phyloP scores from a whole-genome alignment of 2,888 invertebrate species.

The Acronicta leporina region DNA sequence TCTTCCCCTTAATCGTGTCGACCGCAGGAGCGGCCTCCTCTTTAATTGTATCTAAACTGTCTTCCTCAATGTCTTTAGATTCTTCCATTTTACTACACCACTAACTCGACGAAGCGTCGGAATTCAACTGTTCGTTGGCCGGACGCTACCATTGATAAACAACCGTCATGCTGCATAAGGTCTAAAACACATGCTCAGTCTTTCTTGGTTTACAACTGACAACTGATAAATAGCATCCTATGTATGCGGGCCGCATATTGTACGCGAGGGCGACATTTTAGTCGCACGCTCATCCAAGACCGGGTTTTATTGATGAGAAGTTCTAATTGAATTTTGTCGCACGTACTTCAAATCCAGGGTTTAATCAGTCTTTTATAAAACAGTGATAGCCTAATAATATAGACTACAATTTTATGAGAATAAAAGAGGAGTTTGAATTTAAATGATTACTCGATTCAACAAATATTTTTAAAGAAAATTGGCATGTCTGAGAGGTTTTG shows the following conservation, averaged over 20 bases:
- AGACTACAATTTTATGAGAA: too few relatives aligned
- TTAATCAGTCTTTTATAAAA: too few relatives aligned
- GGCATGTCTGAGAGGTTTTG: too few relatives aligned
- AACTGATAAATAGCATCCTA: conserved; percentile 4
- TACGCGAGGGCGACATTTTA: not conserved
- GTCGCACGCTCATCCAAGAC: not conserved
- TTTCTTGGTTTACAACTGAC: conserved; percentile 10
- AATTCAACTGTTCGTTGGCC: conserved; percentile 38
- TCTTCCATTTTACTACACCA: conserved; percentile 53
- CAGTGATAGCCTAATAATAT: too few relatives aligned
- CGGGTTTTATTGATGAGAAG: too few relatives aligned
- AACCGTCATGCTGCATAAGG: conserved; percentile 34
- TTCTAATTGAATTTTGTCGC: too few relatives aligned
- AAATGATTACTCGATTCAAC: too few relatives aligned
- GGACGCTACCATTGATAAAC: conserved; percentile 51
- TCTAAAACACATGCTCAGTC: conserved; percentile 26
- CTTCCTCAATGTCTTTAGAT: conserved; percentile 34
- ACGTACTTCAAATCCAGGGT: too few relatives aligned
- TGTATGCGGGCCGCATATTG: not conserved
- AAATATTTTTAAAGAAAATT: too few relatives aligned
- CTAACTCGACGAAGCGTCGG: conserved; percentile 27
- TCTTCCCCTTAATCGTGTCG: conserved; percentile 33
- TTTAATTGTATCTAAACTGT: conserved; percentile 9
- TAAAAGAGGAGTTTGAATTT: too few relatives aligned
- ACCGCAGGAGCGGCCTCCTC: conserved; percentile 14